These are phyloP conservation scores for Drosophila cardini DNA, from an alignment of 1,140 invertebrate species.

Conservation along the genomic window DNA sequence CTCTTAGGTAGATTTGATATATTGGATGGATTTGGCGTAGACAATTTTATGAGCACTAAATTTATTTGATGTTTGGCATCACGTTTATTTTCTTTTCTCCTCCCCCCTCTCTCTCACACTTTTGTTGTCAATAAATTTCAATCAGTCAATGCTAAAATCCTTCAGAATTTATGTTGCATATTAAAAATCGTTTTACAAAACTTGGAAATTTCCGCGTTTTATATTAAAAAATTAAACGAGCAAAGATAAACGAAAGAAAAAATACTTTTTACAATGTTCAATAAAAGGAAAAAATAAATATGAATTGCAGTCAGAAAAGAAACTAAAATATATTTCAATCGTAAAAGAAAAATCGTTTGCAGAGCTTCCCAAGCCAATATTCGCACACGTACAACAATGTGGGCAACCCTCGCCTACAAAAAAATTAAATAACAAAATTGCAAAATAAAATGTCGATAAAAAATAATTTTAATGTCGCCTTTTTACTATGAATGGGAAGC, in stretches of 20 bases:
- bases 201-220: slow-evolving; percentile 38
- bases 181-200: slow-evolving; percentile 69
- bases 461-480: slow-evolving; percentile 71
- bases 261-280: slow-evolving; percentile 47
- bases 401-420: slow-evolving; percentile 27
- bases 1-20: slow-evolving; percentile 66
- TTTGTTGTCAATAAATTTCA: slow-evolving; percentile 64
- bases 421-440: slow-evolving; percentile 56
- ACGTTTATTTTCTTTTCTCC: slow-evolving; percentile 38
- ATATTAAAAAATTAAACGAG: slow-evolving; percentile 71
- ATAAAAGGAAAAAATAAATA: slow-evolving; percentile 34
- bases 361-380: slow-evolving; percentile 35
- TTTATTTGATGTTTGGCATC: slow-evolving; percentile 74
- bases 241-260: slow-evolving; percentile 44
- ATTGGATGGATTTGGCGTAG: slow-evolving; percentile 76
- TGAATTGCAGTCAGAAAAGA: slow-evolving; percentile 22
- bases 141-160: slow-evolving; percentile 63
- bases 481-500: slow-evolving; percentile 56
- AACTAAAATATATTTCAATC: slow-evolving; percentile 64
- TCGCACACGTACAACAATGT: slow-evolving; percentile 27
- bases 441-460: slow-evolving; percentile 72
- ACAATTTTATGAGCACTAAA: slow-evolving; percentile 79
- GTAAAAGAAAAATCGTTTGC: slow-evolving; percentile 36
- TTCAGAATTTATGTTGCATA: slow-evolving; percentile 68
- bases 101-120: neutral